Evolutionary conservation across 2,888 invertebrate species (phyloP).

Genomic region (Catocala nupta): DNA sequence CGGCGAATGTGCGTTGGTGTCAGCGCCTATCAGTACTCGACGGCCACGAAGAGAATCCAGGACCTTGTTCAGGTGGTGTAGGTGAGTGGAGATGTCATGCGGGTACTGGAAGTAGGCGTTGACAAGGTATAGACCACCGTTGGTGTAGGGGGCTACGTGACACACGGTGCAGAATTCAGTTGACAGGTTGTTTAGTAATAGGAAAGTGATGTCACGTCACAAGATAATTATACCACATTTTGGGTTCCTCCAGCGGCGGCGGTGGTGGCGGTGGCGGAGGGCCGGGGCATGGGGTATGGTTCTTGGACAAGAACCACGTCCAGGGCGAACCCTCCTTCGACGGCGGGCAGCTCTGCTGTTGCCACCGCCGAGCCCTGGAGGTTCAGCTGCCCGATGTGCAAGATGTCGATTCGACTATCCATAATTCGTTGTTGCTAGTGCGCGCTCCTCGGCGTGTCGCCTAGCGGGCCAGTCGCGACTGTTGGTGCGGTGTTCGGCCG

Average conservation of each 20-base stretch:
- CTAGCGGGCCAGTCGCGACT: no score
- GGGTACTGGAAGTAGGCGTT: constrained; percentile 16
- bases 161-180: constrained; percentile 34
- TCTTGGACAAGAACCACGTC: constrained; percentile 50
- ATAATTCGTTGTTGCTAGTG: no score
- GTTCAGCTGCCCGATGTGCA: no score
- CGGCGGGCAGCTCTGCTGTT: constrained; percentile 34
- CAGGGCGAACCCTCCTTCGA: constrained; percentile 26
- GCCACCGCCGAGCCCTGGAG: constrained; percentile 31
- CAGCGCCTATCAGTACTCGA: constrained; percentile 26
- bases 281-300: constrained; percentile 28
- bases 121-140: not conserved
- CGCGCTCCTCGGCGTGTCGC: no score
- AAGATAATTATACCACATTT: constrained; percentile 37
- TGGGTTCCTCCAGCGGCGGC: not conserved
- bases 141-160: not conserved
- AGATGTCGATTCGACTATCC: no score
- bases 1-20: constrained; percentile 53
- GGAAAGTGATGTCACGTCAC: constrained; percentile 5
- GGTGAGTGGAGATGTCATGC: not conserved
- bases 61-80: constrained; percentile 31
- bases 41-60: constrained; percentile 21
- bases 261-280: not conserved
- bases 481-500: no score
- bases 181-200: constrained; percentile 32